Percentiles rank a stretch among this genome's conserved stretches.
These are phyloP conservation scores for Melanaphis sacchari DNA, from an alignment of 1,140 invertebrate genomes.

Conservation along the genomic window DNA sequence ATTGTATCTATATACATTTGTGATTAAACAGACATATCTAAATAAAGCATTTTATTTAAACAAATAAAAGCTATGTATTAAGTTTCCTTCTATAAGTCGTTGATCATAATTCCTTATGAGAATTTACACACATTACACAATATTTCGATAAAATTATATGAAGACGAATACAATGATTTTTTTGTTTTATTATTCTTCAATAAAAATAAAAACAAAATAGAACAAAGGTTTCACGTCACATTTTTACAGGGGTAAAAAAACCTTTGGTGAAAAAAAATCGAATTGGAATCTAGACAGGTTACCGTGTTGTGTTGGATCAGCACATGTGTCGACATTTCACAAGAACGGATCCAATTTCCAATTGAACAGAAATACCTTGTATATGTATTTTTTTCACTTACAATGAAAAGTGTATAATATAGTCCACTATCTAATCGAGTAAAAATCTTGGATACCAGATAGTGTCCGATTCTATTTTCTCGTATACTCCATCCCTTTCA, in stretches of 20 bases:
- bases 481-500: not conserved
- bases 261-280: not conserved
- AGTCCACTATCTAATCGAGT: slow-evolving; percentile 48
- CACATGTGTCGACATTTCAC: slow-evolving; percentile 50
- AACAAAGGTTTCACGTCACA: not conserved
- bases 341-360: slow-evolving; percentile 29
- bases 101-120: not conserved
- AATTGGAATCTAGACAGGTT: slow-evolving; percentile 31
- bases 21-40: not conserved
- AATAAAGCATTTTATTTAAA: not conserved
- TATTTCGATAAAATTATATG: not conserved
- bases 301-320: slow-evolving; percentile 35
- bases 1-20: not conserved
- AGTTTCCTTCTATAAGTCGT: not conserved
- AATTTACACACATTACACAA: not conserved
- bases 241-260: not conserved
- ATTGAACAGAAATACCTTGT: slow-evolving; percentile 36
- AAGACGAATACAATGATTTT: not conserved
- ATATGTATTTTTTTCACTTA: slow-evolving; percentile 1
- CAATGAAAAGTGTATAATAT: not conserved
- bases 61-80: not conserved
- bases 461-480: slow-evolving; percentile 19
- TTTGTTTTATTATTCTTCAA: slow-evolving; percentile 14
- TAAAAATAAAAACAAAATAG: slow-evolving; percentile 1
- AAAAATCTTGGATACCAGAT: slow-evolving; percentile 20